These are phyloP conservation scores for Tadarida brasiliensis DNA, from an alignment of 2,797 vertebrate species.

Conservation along the genomic window DNA sequence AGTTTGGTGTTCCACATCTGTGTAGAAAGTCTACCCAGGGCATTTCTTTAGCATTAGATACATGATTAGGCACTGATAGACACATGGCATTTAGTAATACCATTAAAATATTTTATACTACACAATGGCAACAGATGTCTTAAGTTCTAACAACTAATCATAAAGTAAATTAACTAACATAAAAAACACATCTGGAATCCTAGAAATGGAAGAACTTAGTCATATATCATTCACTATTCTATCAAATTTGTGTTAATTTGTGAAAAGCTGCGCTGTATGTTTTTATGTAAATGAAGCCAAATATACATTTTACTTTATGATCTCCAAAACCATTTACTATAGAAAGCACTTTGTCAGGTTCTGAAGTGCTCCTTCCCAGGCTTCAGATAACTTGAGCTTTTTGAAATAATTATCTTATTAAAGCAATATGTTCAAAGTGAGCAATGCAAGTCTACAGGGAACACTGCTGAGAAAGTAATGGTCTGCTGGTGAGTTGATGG, in stretches of 20 bases:
- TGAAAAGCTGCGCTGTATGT: not conserved
- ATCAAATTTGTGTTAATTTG: slow-evolving; percentile 74
- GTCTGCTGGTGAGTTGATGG: slow-evolving; percentile 65
- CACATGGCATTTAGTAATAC: slow-evolving; percentile 72
- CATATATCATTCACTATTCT: slow-evolving; percentile 35
- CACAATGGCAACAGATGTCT: slow-evolving; percentile 75
- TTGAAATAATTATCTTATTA: slow-evolving; percentile 78
- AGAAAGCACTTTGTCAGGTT: slow-evolving; percentile 59
- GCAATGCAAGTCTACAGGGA: slow-evolving; percentile 3
- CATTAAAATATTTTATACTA: slow-evolving; percentile 60
- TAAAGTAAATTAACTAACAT: slow-evolving; percentile 77
- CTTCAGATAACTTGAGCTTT: slow-evolving; percentile 58
- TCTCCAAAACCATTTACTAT: slow-evolving; percentile 64
- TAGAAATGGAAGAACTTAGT: slow-evolving; percentile 75
- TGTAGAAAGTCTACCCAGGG: slow-evolving; percentile 62
- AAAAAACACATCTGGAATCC: slow-evolving; percentile 74
- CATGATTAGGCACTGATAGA: slow-evolving; percentile 73
- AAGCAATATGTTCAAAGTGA: slow-evolving; percentile 79
- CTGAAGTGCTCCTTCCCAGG: slow-evolving; percentile 53
- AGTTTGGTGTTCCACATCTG: slow-evolving; percentile 70
- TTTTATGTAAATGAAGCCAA: slow-evolving; percentile 63
- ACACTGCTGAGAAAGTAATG: slow-evolving; percentile 43
- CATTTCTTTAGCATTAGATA: slow-evolving; percentile 72
- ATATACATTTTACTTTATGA: slow-evolving; percentile 39
- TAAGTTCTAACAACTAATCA: slow-evolving; percentile 79